These are phyloP conservation scores for Acleris sparsana DNA, from an alignment of 2,888 invertebrate genomes.

Conservation along the genomic window DNA sequence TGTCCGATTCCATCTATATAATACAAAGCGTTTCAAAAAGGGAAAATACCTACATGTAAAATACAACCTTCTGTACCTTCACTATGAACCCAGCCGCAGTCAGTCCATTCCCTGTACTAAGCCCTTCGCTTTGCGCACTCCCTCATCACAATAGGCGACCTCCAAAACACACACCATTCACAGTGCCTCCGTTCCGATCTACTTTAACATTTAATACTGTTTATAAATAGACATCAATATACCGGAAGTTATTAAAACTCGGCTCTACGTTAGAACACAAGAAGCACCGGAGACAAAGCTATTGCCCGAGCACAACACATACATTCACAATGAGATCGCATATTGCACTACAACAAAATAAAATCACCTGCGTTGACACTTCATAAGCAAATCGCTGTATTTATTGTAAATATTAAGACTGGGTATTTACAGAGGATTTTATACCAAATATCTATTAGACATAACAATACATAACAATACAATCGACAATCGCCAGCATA, in stretches of 20 bases:
- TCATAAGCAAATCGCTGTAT: constrained; percentile 39
- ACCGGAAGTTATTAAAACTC: constrained; percentile 21
- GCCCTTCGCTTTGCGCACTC: too few relatives aligned
- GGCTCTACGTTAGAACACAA: constrained; percentile 37
- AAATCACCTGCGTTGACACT: constrained; percentile 42
- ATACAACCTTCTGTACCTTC: constrained; percentile 73
- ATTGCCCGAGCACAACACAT: constrained; percentile 48
- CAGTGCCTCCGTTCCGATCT: constrained; percentile 33
- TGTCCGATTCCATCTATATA: constrained; percentile 82
- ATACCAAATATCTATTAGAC: constrained; percentile 30
- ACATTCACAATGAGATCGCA: constrained; percentile 56
- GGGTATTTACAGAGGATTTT: constrained; percentile 58
- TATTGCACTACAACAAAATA: constrained; percentile 55
- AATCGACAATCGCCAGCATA: constrained; percentile 14
- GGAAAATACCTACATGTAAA: constrained; percentile 78
- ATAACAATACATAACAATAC: constrained; percentile 18
- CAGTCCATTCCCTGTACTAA: constrained; percentile 41
- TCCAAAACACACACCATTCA: constrained; percentile 39
- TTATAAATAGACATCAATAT: constrained; percentile 41
- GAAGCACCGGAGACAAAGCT: constrained; percentile 51
- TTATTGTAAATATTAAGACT: constrained; percentile 49
- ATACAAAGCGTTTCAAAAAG: constrained; percentile 81
- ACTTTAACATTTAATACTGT: constrained; percentile 27
- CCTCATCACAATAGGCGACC: constrained; percentile 55
- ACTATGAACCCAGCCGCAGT: constrained; percentile 46